A percentile compares a stretch with the other conserved stretches of the same genome.
Conservation (phyloP, 2,113 vertebrate genomes). For the Podarcis cretensis region DNA sequence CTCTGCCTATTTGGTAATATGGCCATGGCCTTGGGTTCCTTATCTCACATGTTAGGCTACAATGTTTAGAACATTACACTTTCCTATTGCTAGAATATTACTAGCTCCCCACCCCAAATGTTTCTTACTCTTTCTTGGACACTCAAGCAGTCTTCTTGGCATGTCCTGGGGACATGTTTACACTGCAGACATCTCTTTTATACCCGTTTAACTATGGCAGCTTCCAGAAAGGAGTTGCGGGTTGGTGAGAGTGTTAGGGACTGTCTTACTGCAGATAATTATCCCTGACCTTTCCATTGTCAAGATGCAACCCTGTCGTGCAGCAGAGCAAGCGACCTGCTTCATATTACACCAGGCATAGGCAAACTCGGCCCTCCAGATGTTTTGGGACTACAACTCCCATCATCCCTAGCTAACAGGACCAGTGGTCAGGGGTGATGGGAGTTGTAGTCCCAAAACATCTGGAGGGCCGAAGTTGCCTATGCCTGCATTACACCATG, state of each 20-base stretch:
- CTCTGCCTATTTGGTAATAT: no score
- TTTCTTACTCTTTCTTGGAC: neutral
- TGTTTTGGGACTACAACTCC: no score
- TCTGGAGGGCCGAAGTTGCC: no score
- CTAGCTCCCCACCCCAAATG: neutral
- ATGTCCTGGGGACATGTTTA: neutral
- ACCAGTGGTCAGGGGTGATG: no score
- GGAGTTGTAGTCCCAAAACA: no score
- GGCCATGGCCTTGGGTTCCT: no score
- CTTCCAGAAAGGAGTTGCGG: neutral
- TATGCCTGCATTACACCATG: no score
- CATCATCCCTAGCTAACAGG: no score
- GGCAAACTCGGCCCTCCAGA: no score
- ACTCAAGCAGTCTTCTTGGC: neutral
- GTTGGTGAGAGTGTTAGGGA: neutral
- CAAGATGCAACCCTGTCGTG: neutral
- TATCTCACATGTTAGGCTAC: neutral
- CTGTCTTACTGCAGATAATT: no score
- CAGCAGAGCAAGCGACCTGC: neutral
- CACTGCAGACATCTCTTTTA: neutral
- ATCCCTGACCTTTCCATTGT: no score
- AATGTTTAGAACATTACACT: neutral
- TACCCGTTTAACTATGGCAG: neutral
- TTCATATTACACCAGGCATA: neutral
- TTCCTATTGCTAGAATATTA: neutral